A percentile compares a stretch with the other conserved stretches of the same genome.
These are phyloP conservation scores for Diadophis punctatus DNA, from an alignment of 2,113 vertebrate genomes.

Conservation along the genomic window DNA sequence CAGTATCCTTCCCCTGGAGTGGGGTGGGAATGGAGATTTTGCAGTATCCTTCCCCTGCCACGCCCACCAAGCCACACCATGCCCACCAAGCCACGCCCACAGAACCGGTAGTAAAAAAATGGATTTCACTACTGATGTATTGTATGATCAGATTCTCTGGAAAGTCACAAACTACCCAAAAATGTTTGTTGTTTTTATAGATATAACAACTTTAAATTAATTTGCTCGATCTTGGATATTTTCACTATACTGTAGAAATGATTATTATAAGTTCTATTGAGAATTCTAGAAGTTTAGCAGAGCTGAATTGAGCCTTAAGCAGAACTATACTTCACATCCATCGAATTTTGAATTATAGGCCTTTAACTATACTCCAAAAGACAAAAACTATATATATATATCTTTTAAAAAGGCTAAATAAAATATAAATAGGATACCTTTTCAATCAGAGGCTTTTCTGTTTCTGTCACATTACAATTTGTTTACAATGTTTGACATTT, in stretches of 20 bases:
- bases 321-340: background rate
- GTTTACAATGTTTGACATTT: background rate
- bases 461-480: background rate
- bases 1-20: no score
- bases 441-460: background rate
- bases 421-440: background rate
- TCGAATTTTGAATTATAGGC: background rate
- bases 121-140: no score
- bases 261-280: background rate
- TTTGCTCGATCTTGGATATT: background rate
- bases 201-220: background rate
- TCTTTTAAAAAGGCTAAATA: background rate
- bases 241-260: background rate
- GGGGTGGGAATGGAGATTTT: no score
- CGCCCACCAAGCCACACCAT: no score
- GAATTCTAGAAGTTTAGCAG: background rate
- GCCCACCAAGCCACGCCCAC: no score
- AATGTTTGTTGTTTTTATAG: background rate
- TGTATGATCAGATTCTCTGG: background rate
- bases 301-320: background rate
- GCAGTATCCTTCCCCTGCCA: no score
- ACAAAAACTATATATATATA: background rate
- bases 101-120: no score
- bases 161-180: background rate
- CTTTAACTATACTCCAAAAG: background rate